Evolutionary conservation across 2,888 invertebrate species (phyloP).

Genomic region (Cheilosia soror): DNA sequence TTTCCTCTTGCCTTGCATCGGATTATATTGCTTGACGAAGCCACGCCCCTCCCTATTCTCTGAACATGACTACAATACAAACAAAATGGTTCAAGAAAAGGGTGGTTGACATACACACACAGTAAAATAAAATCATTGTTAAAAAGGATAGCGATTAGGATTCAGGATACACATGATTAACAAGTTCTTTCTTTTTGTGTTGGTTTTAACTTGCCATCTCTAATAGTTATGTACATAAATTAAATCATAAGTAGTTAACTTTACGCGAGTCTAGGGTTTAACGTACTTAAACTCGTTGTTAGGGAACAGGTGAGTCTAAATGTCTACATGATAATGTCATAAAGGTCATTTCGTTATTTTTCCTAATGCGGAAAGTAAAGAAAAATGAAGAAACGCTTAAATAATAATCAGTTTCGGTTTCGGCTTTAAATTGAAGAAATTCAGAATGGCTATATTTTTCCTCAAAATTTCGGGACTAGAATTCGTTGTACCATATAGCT

Average conservation of each 20-base stretch:
- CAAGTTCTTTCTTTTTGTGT: constrained; percentile 35
- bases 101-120: constrained; percentile 56
- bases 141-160: constrained; percentile 31
- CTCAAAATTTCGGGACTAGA: too few species aligned
- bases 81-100: constrained; percentile 72
- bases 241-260: constrained; percentile 6
- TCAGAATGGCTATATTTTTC: too few species aligned
- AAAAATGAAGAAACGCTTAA: neutral
- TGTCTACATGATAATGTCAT: constrained; percentile 43
- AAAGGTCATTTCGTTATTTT: constrained; percentile 31
- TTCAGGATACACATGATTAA: constrained; percentile 47
- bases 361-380: neutral
- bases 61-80: constrained; percentile 34
- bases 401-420: too few species aligned
- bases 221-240: neutral
- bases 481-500: too few species aligned
- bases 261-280: constrained; percentile 44
- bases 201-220: constrained; percentile 7
- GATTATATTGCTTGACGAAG: constrained; percentile 40
- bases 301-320: constrained; percentile 62
- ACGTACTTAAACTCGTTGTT: constrained; percentile 54
- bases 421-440: too few species aligned
- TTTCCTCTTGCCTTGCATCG: constrained; percentile 33
- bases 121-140: neutral
- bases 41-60: constrained; percentile 66